Evolutionary conservation across 2,888 invertebrate species (phyloP).

Genomic region (Suillia variegata): DNA sequence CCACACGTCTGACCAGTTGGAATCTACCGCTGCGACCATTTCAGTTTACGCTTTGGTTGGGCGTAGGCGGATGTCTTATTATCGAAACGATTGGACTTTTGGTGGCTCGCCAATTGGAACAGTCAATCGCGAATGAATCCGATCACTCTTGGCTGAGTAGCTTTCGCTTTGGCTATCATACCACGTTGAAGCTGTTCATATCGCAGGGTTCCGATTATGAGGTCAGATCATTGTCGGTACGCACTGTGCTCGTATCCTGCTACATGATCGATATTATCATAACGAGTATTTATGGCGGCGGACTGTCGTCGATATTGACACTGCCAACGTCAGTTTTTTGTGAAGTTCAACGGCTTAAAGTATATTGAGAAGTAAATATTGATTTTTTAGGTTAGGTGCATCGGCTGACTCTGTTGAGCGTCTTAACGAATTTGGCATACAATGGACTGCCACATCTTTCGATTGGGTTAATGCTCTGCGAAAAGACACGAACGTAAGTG

Average conservation of each 20-base stretch:
- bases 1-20: conserved; percentile 68
- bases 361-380: conserved; percentile 6
- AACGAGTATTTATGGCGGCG: conserved; percentile 70
- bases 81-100: conserved; percentile 60
- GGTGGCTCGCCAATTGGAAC: conserved; percentile 35
- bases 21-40: conserved; percentile 69
- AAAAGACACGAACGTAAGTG: too few relatives aligned
- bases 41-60: conserved; percentile 66
- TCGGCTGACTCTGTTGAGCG: conserved; percentile 69
- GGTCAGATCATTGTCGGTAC: conserved; percentile 39
- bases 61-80: conserved; percentile 62
- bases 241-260: conserved; percentile 44
- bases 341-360: neutral
- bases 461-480: conserved; percentile 65
- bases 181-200: conserved; percentile 46
- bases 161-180: conserved; percentile 41
- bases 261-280: conserved; percentile 65
- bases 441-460: conserved; percentile 71
- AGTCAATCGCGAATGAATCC: neutral
- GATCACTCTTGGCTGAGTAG: conserved; percentile 34
- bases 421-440: conserved; percentile 64
- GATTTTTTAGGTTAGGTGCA: conserved; percentile 63
- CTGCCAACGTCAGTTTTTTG: conserved; percentile 63
- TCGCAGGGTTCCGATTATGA: conserved; percentile 47
- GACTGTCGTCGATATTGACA: conserved; percentile 70